Evolutionary conservation across 1,140 invertebrate species (phyloP).

Genomic region (Lepidotrigona ventralis): DNA sequence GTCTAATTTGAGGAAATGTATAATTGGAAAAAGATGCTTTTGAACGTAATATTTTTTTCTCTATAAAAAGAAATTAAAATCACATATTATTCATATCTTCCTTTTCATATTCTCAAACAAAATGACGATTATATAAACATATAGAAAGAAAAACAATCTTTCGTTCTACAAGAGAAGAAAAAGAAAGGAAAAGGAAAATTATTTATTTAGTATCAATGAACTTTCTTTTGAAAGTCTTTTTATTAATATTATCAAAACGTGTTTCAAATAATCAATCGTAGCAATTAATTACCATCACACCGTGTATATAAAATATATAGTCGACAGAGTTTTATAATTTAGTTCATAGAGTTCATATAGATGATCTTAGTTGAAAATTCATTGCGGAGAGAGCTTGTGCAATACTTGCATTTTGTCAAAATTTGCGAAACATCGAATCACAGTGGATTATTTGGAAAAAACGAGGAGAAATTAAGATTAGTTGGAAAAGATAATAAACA

Average conservation of each 20-base stretch:
- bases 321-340: background rate
- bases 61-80: too few species aligned
- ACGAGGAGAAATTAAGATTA: background rate
- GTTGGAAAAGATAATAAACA: background rate
- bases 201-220: background rate
- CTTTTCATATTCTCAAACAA: too few species aligned
- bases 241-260: background rate
- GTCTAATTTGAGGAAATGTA: too few species aligned
- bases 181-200: too few species aligned
- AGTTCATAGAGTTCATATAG: background rate
- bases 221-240: background rate
- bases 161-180: too few species aligned
- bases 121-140: too few species aligned
- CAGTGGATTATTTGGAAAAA: background rate
- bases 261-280: background rate
- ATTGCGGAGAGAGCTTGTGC: conserved; percentile 16
- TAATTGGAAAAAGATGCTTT: too few species aligned
- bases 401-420: conserved; percentile 27
- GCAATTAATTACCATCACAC: background rate
- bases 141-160: too few species aligned
- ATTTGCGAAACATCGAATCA: background rate
- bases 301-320: background rate
- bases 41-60: too few species aligned
- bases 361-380: background rate
- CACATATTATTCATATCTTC: too few species aligned